A percentile compares a stretch with the other conserved stretches of the same genome.
phyloP scores from a whole-genome alignment of 2,888 invertebrate species.

The Taenaris catops region DNA sequence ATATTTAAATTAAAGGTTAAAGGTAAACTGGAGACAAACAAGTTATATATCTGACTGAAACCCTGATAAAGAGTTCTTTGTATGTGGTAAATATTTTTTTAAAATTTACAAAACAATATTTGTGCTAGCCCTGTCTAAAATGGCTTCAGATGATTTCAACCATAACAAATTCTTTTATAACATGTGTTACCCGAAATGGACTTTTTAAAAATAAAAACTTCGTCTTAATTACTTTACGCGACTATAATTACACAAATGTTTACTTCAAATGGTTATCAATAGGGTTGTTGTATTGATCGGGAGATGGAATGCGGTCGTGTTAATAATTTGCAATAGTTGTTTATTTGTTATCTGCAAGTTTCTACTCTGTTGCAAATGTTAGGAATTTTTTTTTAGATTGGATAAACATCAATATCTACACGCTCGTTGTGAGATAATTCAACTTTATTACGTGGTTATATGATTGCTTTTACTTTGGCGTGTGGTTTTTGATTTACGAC shows the following conservation, averaged over 20 bases:
- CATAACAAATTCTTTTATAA: too few species aligned
- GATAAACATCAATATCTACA: too few species aligned
- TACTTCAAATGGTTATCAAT: not conserved
- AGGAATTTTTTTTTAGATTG: not conserved
- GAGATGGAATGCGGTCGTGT: too few species aligned
- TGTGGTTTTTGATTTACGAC: not conserved
- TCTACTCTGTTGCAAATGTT: not conserved
- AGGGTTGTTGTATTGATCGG: constrained; percentile 4
- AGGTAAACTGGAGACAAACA: too few species aligned
- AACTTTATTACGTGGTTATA: constrained; percentile 2
- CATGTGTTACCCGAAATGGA: not conserved
- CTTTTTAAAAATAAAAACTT: too few species aligned
- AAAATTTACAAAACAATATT: too few species aligned
- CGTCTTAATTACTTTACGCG: not conserved
- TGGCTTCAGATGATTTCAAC: too few species aligned
- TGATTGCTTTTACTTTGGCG: not conserved
- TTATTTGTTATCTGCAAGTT: not conserved
- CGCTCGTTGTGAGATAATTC: not conserved
- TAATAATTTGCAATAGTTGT: not conserved
- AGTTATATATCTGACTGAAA: too few species aligned
- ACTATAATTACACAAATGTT: not conserved
- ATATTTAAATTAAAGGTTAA: too few species aligned
- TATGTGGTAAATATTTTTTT: too few species aligned
- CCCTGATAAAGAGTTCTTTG: too few species aligned
- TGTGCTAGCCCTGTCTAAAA: too few species aligned